Evolutionary conservation across 2,888 invertebrate species (phyloP).

Genomic region (Andricus curvator): DNA sequence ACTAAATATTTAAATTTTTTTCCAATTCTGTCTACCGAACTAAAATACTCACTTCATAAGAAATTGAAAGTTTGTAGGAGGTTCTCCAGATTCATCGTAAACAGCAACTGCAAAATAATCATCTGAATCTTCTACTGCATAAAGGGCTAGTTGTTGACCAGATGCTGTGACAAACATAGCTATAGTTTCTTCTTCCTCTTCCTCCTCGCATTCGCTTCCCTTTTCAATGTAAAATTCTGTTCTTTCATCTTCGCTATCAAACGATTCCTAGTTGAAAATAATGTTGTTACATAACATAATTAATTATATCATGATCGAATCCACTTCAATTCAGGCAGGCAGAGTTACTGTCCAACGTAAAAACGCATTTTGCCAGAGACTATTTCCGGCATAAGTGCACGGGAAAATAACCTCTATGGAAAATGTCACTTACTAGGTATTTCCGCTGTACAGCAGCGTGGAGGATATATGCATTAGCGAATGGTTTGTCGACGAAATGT

Average conservation of each 20-base stretch:
- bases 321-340: background rate
- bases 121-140: conserved; percentile 75
- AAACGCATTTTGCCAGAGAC: too few relatives aligned
- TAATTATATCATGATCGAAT: background rate
- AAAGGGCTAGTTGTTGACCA: conserved; percentile 74
- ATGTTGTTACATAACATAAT: background rate
- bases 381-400: too few relatives aligned
- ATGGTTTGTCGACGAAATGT: background rate
- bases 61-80: conserved; percentile 75
- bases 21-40: background rate
- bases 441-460: too few relatives aligned
- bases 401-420: too few relatives aligned
- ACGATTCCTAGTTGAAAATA: background rate
- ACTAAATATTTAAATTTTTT: background rate
- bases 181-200: conserved; percentile 73
- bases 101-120: conserved; percentile 76
- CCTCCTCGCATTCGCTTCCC: conserved; percentile 51
- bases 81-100: conserved; percentile 74
- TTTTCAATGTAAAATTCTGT: conserved; percentile 46
- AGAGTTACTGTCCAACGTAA: too few relatives aligned
- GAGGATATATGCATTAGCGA: too few relatives aligned
- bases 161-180: conserved; percentile 75
- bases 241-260: conserved; percentile 14
- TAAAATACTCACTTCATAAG: conserved; percentile 69
- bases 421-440: too few relatives aligned